Percentiles rank a stretch among this genome's conserved stretches.
Conservation (phyloP, 1,140 invertebrate species). For the Pseudoatta argentina region DNA sequence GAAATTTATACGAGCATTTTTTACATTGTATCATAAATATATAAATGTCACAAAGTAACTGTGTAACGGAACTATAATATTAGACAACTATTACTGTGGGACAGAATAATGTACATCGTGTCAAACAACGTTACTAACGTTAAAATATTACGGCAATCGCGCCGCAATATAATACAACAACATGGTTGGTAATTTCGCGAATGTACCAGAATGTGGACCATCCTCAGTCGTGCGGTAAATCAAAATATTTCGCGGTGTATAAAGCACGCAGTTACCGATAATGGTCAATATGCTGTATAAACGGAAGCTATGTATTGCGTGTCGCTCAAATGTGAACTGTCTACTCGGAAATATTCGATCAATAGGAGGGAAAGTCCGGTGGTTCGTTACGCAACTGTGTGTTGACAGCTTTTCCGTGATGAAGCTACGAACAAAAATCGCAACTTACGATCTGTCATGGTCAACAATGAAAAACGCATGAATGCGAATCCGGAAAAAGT, state of each 20-base stretch:
- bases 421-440: slow-evolving; percentile 13
- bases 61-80: neutral
- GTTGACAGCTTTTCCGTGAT: slow-evolving; percentile 6
- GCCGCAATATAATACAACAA: neutral
- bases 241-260: neutral
- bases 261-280: slow-evolving; percentile 1
- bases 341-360: slow-evolving; percentile 13
- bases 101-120: neutral
- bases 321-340: neutral
- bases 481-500: neutral
- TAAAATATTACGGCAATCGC: slow-evolving; percentile 13
- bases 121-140: neutral
- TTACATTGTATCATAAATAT: neutral
- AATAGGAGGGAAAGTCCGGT: neutral
- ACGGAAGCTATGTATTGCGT: neutral
- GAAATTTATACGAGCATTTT: neutral
- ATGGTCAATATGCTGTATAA: neutral
- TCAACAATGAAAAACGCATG: neutral
- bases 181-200: neutral
- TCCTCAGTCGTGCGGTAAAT: neutral
- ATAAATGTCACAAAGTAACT: neutral
- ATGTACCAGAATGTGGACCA: neutral
- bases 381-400: slow-evolving; percentile 4
- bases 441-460: neutral
- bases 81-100: neutral